Evolutionary conservation across 53 echinoderm and acorn worm species (phyloP), one percentile per base, ranked within the genome.

Genomic region (Holothuria leucospilota): DNA sequence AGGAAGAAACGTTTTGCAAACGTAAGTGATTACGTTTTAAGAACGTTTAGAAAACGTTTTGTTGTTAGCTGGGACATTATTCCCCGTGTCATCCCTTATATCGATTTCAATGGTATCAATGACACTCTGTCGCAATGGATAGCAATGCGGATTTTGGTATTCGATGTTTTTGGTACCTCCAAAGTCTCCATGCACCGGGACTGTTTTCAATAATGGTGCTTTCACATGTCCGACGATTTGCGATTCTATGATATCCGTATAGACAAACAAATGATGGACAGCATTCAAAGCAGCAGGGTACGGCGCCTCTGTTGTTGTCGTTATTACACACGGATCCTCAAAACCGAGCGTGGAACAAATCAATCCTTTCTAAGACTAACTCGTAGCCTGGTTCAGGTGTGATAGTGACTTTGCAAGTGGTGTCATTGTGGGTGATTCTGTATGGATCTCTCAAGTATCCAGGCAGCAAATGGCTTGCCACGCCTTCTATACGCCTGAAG

Each of bases 91-190:
- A 51, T 82, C 82, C 34, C 82, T 88, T 77, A 88, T 73, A 69
- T 82, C 56, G 16, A 86, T 79, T 69, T 89, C 90, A 16, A 87
- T 87, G 59, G 73, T 83, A 34, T 83, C 89, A n/a, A 91, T 63
- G 15, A 88, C 9, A 41, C 88, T 94, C 1, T 84, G 70, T 70
- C 61, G 27, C 26, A 91, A 63, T 40, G 88, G 66, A 18, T 85
- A 51, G 59, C 88, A 93, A 82, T 85, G 91, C 1, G 34, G 34
- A 18, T 88, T 88, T 51, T 88, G 88, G 67, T 81, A 91, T 15
- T 63, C 63, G 25, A 85, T 27, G 53, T 83, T 85, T 4, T 87
- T 49, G 4, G 67, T 71, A 10, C 75, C 51, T 8, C 93, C 93
- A 78, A 86, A 81, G 24, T 80, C 60, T 0, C 85, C 83, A 28